Base-by-base conservation (phyloP, 2,888 invertebrate genomes). In the Aspidiotus rigidus region DNA sequence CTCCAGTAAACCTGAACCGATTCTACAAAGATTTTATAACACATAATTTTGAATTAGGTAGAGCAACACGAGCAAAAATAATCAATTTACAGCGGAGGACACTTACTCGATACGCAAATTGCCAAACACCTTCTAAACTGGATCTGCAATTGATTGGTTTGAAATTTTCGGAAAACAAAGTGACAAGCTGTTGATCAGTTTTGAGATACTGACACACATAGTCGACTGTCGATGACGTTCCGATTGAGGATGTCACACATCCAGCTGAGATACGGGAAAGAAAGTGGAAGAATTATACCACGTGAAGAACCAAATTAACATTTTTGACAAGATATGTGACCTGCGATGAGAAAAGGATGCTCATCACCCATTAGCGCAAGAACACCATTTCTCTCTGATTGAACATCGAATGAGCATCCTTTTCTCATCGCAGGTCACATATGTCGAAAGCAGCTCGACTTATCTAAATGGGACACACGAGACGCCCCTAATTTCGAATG, bases 101-200 rank as follows among this genome's bases (percentile, higher is more conserved):
- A 60, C 70, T 73, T 75, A 81, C 84, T 79, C 90, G 90, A 78
- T 91, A 92, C 1, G 90, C 88, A 81, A 95, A 95, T 75, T 92
- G 92, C 93, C 93, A 95, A n/a, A 94, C 93, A 69, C 94, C 94
- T 83, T 95, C 94, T 55, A 95, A 80, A 8, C 93, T 92, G 5
- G 94, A 93, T 71, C 94, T 83, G 76, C 94, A 95, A 79, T 94
- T 94, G 2, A 93, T 85, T 53, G 93, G 92, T 1, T 90, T 86
- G 78, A 88, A 89, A 79, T 93, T 93, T 76, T 93, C 92, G 55
- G 91, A 89, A 76, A 93, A 94, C 71, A 94, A 79, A n/a, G 94
- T 93, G 62, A 88, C 85, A 6, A 91, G 79, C 75, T 91, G 89
- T 75, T 92, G 90, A 76, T 91, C 87, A 10, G 84, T 83, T 73